Evolutionary conservation across 1,140 invertebrate species (phyloP).

Genomic region (Planococcus citri): DNA sequence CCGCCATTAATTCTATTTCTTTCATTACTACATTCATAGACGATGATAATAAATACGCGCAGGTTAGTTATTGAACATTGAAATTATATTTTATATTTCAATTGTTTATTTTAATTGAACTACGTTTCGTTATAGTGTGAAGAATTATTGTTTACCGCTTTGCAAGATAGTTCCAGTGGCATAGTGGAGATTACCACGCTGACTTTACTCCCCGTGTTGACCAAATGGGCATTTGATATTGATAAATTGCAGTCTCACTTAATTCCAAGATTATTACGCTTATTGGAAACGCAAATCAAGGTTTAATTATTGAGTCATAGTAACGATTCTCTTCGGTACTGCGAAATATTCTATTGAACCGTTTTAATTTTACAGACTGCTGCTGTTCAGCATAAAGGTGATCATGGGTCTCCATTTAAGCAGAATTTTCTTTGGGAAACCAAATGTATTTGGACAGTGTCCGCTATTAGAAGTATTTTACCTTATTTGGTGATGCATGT

Average conservation of each 20-base stretch:
- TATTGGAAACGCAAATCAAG: slow-evolving; percentile 26
- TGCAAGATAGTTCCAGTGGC: slow-evolving; percentile 40
- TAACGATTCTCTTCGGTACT: background rate
- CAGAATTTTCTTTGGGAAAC: slow-evolving; percentile 28
- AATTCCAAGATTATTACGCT: slow-evolving; percentile 29
- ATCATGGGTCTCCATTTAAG: slow-evolving; percentile 29
- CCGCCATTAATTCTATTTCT: slow-evolving; percentile 49
- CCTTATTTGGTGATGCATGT: slow-evolving; percentile 41
- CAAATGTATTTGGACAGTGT: slow-evolving; percentile 28
- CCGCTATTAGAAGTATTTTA: slow-evolving; percentile 38
- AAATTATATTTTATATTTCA: background rate
- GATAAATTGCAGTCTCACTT: slow-evolving; percentile 39
- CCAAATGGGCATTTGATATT: slow-evolving; percentile 49
- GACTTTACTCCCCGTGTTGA: slow-evolving; percentile 42
- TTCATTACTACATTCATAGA: slow-evolving; percentile 49
- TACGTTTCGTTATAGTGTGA: slow-evolving; percentile 37
- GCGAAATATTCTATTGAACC: background rate
- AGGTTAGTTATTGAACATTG: no score
- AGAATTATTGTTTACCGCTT: slow-evolving; percentile 41
- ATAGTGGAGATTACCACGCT: slow-evolving; percentile 39
- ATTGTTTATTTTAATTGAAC: background rate
- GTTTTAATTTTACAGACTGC: background rate
- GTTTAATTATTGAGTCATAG: slow-evolving; percentile 17
- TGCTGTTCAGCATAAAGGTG: slow-evolving; percentile 22
- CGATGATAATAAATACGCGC: slow-evolving; percentile 54